Evolutionary conservation across 2,888 invertebrate genomes (phyloP).

Genomic region (Pachliopta kotzebuea): DNA sequence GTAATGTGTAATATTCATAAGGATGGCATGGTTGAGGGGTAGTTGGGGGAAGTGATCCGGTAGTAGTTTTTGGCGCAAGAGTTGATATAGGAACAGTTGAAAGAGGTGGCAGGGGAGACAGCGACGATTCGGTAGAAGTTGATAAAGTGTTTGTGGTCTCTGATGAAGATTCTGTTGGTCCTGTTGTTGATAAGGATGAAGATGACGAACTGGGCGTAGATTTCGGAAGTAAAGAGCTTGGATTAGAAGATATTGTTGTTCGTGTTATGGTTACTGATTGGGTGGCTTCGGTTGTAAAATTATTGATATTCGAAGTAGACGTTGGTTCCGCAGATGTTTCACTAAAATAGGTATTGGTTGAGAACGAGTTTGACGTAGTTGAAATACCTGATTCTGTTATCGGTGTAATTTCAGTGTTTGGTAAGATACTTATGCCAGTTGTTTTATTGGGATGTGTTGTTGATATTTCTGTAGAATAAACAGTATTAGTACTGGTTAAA

Average conservation of each 20-base stretch:
- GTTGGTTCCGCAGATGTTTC: not conserved
- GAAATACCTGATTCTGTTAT: not conserved
- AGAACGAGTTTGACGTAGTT: not conserved
- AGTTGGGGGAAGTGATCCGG: not conserved
- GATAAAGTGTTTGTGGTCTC: not conserved
- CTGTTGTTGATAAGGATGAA: not conserved
- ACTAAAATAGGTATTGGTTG: not conserved
- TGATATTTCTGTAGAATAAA: no score
- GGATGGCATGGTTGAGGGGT: slow-evolving; percentile 12
- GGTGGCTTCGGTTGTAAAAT: no score
- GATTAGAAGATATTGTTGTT: not conserved
- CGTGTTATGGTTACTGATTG: not conserved
- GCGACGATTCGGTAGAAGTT: not conserved
- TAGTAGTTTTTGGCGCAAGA: slow-evolving; percentile 11
- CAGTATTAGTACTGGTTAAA: no score
- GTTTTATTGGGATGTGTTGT: no score
- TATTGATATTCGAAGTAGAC: not conserved
- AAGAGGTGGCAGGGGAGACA: slow-evolving; percentile 18
- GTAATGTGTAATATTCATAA: slow-evolving; percentile 15
- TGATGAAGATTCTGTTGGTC: not conserved
- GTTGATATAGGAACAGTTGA: slow-evolving; percentile 1
- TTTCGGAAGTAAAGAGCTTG: not conserved
- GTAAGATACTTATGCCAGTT: no score
- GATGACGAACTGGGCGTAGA: not conserved
- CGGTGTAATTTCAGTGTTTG: not conserved